phyloP scores from a whole-genome alignment of 2,888 invertebrate species.

The Melanargia galathea region DNA sequence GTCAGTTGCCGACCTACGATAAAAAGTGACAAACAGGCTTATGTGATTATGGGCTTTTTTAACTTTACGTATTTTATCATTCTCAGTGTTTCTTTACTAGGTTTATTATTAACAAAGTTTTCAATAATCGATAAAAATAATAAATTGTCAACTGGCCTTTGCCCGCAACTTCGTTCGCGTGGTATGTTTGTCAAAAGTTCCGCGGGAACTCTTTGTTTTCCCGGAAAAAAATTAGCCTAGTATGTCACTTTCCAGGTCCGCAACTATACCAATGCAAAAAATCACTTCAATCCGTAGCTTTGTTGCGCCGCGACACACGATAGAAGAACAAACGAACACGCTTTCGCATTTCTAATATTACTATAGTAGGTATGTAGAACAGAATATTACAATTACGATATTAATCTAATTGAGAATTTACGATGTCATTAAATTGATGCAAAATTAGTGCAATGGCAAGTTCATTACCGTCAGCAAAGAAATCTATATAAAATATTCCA shows the following conservation, averaged over 20 bases:
- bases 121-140: not conserved
- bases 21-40: constrained; percentile 14
- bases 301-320: no score
- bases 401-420: constrained; percentile 45
- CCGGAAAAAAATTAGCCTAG: no score
- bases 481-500: not conserved
- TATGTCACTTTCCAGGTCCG: no score
- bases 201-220: no score
- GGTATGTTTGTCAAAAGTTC: not conserved
- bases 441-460: constrained; percentile 65
- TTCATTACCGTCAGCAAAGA: constrained; percentile 31
- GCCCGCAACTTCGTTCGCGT: no score
- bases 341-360: no score
- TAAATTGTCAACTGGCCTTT: not conserved
- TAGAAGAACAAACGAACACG: no score
- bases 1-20: constrained; percentile 23
- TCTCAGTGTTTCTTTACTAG: not conserved
- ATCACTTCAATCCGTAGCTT: no score
- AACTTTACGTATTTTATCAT: not conserved
- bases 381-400: constrained; percentile 13
- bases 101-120: not conserved
- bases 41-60: not conserved
- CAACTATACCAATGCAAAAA: no score
- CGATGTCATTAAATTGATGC: constrained; percentile 76
- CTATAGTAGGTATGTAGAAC: no score